These are phyloP conservation scores for Lasioglossum pauxillum DNA, from an alignment of 2,888 invertebrate genomes.

Conservation along the genomic window DNA sequence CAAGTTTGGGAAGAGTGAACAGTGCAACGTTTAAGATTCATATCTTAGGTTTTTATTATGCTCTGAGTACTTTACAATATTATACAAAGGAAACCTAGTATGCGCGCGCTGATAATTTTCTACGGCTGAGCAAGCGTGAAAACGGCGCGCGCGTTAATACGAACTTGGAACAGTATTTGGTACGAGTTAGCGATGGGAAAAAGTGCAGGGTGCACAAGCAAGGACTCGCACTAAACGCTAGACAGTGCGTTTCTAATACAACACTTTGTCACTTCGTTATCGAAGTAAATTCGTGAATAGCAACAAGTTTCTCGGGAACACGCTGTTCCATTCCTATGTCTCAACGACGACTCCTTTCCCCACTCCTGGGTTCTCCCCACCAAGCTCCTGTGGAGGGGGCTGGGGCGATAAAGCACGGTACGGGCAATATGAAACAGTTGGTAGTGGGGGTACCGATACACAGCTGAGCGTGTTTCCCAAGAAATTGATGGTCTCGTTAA, in stretches of 20 bases:
- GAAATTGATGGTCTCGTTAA: constrained; percentile 34
- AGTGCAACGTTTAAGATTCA: constrained; percentile 69
- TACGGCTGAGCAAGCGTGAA: constrained; percentile 57
- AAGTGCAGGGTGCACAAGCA: constrained; percentile 68
- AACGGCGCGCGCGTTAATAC: constrained; percentile 49
- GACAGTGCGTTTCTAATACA: constrained; percentile 65
- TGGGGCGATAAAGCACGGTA: too few species aligned
- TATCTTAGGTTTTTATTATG: constrained; percentile 81
- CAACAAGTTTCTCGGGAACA: constrained; percentile 26
- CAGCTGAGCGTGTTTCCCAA: constrained; percentile 27
- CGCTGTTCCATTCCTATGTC: neutral
- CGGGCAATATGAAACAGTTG: too few species aligned
- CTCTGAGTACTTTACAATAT: constrained; percentile 82
- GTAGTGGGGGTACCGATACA: neutral
- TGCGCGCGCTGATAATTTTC: constrained; percentile 48
- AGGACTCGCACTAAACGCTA: constrained; percentile 69
- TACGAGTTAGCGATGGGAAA: constrained; percentile 63
- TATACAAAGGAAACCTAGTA: constrained; percentile 80
- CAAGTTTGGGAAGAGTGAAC: neutral
- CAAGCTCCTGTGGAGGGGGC: too few species aligned
- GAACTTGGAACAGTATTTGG: constrained; percentile 61
- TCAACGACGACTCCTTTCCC: too few species aligned
- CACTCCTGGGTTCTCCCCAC: too few species aligned
- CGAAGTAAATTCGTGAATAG: constrained; percentile 33
- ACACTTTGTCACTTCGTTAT: constrained; percentile 49